Percentiles rank a stretch among this genome's conserved stretches.
Conservation (phyloP, 1,140 invertebrate species). For the Telenomus remus region DNA sequence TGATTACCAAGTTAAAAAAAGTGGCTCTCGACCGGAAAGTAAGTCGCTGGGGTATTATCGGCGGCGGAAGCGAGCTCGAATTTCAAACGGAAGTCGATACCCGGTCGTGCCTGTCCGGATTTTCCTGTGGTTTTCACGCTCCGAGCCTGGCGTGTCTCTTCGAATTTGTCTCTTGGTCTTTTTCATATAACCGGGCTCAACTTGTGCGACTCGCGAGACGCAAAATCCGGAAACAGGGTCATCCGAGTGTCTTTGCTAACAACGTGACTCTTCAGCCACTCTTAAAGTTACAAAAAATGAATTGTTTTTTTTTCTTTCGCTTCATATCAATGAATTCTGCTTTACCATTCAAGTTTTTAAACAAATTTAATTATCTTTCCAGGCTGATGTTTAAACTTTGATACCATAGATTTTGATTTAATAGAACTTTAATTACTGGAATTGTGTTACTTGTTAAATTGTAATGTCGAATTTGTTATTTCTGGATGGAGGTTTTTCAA, state of each 20-base stretch:
- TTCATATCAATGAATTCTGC: too few relatives aligned
- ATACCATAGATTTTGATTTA: too few relatives aligned
- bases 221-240: slow-evolving; percentile 63
- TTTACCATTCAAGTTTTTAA: background rate
- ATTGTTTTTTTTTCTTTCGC: too few relatives aligned
- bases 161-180: slow-evolving; percentile 18
- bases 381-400: too few relatives aligned
- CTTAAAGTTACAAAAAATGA: background rate
- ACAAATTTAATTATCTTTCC: too few relatives aligned
- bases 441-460: too few relatives aligned
- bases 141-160: background rate
- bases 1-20: slow-evolving; percentile 44
- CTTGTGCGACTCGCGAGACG: slow-evolving; percentile 40
- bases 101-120: slow-evolving; percentile 13
- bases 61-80: slow-evolving; percentile 60
- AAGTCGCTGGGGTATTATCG: slow-evolving; percentile 24
- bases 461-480: too few relatives aligned
- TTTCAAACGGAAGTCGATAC: slow-evolving; percentile 59
- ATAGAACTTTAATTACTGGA: too few relatives aligned
- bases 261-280: slow-evolving; percentile 29
- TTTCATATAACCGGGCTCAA: slow-evolving; percentile 37
- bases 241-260: slow-evolving; percentile 56
- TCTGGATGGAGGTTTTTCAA: too few relatives aligned
- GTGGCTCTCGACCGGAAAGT: slow-evolving; percentile 33
- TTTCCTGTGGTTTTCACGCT: slow-evolving; percentile 29